A percentile compares a stretch with the other conserved stretches of the same genome.
Conservation (phyloP, 2,797 vertebrate species). For the Sitta carolinensis region DNA sequence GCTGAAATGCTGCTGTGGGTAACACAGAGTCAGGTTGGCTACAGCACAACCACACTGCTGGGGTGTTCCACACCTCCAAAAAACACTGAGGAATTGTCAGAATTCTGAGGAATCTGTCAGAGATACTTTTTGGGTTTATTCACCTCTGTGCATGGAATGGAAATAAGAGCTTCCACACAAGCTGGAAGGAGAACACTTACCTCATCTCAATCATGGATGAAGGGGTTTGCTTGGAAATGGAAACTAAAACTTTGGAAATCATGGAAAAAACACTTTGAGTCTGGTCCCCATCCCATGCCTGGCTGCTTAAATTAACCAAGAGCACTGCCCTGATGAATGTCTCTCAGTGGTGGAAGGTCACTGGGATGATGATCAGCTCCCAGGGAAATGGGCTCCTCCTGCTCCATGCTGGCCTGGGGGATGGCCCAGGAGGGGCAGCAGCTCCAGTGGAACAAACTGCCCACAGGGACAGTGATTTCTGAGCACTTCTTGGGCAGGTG, state of each 20-base stretch:
- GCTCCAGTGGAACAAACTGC: neutral
- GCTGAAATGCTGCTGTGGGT: neutral
- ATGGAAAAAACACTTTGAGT: neutral
- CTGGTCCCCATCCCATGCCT: neutral
- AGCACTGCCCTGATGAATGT: accelerated
- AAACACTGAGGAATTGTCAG: neutral
- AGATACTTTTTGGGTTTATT: accelerated
- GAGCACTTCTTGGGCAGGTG: neutral
- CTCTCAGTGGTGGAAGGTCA: neutral
- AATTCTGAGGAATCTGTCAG: neutral
- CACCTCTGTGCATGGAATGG: neutral
- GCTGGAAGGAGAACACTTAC: neutral
- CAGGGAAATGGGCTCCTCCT: neutral
- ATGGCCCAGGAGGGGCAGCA: neutral
- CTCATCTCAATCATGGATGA: neutral
- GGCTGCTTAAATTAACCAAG: neutral
- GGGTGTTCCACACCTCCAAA: neutral
- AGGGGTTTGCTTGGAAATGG: neutral
- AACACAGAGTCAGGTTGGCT: accelerated
- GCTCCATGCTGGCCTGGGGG: neutral
- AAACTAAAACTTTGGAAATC: neutral
- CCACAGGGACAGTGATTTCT: neutral
- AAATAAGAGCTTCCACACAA: neutral
- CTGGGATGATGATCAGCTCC: accelerated
- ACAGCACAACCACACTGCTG: neutral